Conservation (phyloP, 64 coral and sea anemone species). For the Montipora efflorescens region DNA sequence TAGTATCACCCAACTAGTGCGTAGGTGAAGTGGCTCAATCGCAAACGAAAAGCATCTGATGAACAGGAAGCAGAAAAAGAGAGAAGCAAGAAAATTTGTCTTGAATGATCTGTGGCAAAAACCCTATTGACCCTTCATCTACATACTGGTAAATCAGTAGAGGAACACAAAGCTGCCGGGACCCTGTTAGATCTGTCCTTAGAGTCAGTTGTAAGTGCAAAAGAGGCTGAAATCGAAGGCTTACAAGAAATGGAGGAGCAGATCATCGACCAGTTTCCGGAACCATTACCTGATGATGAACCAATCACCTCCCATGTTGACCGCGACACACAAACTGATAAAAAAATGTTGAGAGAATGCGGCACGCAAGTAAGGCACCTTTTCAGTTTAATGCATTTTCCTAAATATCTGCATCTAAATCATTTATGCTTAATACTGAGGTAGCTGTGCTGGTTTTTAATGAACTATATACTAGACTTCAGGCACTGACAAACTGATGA, state of each 20-base stretch:
- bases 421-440: too few species aligned
- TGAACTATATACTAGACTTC: too few species aligned
- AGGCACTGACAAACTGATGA: too few species aligned
- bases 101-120: too few species aligned
- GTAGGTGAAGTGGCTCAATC: background rate
- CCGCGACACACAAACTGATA: background rate
- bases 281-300: too few species aligned
- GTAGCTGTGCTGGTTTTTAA: too few species aligned
- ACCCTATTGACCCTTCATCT: background rate
- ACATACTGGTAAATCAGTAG: conserved; percentile 7
- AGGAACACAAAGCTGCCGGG: background rate
- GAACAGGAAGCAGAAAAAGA: background rate
- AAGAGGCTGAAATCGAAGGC: background rate
- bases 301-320: too few species aligned
- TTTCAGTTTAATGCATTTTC: background rate
- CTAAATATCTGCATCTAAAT: background rate
- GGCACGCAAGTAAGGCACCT: background rate
- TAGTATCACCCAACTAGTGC: too few species aligned
- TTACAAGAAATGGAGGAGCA: too few species aligned
- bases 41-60: background rate
- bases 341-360: conserved; percentile 1
- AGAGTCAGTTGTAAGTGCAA: conserved; percentile 5
- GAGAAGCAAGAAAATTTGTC: background rate
- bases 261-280: too few species aligned
- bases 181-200: background rate